phyloP scores from a whole-genome alignment of 2,797 vertebrate species.

The Chelidonichthys spinosus region DNA sequence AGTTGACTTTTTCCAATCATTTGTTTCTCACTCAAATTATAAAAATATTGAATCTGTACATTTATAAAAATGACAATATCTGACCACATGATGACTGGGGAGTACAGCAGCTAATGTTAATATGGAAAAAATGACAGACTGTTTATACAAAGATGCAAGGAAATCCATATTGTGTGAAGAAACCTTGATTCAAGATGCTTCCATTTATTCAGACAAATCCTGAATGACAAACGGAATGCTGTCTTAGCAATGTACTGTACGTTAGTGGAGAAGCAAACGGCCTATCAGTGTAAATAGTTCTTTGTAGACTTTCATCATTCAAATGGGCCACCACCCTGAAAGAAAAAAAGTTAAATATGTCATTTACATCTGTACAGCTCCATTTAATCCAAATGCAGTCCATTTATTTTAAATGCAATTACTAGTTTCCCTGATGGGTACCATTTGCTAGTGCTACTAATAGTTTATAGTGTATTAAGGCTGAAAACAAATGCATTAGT shows the following conservation, averaged over 20 bases:
- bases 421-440: neutral
- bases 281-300: neutral
- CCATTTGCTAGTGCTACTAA: neutral
- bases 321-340: constrained; percentile 70
- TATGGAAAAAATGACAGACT: neutral
- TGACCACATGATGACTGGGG: neutral
- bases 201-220: constrained; percentile 4
- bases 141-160: neutral
- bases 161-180: neutral
- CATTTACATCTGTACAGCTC: neutral
- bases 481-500: constrained; percentile 2
- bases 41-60: neutral
- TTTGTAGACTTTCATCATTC: constrained; percentile 42
- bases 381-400: neutral
- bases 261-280: neutral
- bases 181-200: neutral
- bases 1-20: constrained; percentile 41
- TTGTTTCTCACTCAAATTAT: constrained; percentile 31
- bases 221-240: neutral
- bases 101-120: neutral
- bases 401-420: constrained; percentile 5
- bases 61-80: neutral
- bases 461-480: neutral
- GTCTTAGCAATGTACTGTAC: neutral
- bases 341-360: constrained; percentile 31